Base-by-base conservation (phyloP, 2,797 vertebrate genomes). In the Protonibea diacanthus region DNA sequence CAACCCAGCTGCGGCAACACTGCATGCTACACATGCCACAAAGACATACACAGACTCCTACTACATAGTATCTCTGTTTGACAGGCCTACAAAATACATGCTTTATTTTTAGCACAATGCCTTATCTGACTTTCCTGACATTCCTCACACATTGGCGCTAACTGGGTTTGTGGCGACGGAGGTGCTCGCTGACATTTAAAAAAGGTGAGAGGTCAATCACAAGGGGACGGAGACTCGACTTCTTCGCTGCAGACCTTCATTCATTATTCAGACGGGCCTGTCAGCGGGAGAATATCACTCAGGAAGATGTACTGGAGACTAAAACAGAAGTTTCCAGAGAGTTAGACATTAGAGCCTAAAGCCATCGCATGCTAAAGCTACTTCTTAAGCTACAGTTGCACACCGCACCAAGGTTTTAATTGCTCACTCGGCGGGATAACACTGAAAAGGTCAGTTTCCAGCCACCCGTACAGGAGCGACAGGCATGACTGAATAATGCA, bases 211-310 rank as follows among this genome's bases (percentile, higher is more conserved):
- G 89, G 92, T 92, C 90, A 90, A 77, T 75, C 51, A 20, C 21
- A 15, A 84, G 33, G 42, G 78, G 74, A 81, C n/a, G 59, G 60
- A 81, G 81, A 75, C 82, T 82, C 8, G 40, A 53, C 86, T 81
- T 61, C 88, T 86, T 81, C 85, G 76, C 86, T 47, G 78, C 64
- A 80, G 71, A 76, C 74, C 79, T 82, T 91, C 81, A 94, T 94
- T 91, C 74, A 95, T 94, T 93, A 94, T 94, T 95, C 85, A 95
- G 66, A 71, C 48, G 1, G 25, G 55, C 69, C 90, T 91, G 91
- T 90, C 91, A 92, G 81, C 38, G 60, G 78, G 74, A 83, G 83
- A 87, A 86, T 91, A 91, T 91, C 88, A 88, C 65, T 94, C 86
- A 88, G 47, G 80, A 67, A 58, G 78, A 84, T 66, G 64, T 17